Base-by-base conservation (phyloP, 1,140 invertebrate species). In the Babylonia areolata region DNA sequence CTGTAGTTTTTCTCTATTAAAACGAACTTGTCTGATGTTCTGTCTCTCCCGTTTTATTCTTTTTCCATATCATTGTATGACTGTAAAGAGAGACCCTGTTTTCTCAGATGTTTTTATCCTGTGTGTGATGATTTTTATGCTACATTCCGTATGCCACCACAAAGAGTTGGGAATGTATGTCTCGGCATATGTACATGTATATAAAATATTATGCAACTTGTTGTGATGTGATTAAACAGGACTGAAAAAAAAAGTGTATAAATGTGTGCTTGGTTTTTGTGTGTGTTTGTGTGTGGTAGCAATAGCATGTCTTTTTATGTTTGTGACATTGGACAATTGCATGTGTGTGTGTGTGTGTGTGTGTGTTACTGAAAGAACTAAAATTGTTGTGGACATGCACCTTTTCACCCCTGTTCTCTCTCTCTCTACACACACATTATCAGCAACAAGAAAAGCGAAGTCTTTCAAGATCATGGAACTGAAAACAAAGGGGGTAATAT, bases 211-310 rank as follows among this genome's bases (percentile, higher is more conserved):
- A 64, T 64, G 58, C 58, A 64, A 64, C 58, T 64, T 64, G 58
- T 64, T 64, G 58, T 64, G 58, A 64, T 64, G 58, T 64, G 58
- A 64, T 64, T 64, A 64, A 64, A 64, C 0, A 23, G 20, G 28
- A 64, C 28, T 64, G 17, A 64, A 64, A 64, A 64, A 64, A 64
- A 64, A 64, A n/a, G 71, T 69, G 12, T 75, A 6, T 77, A 33
- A 11, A 11, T 39, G 33, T 37, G 73, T 35, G 73, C 12, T n/a
- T 77, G 33, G 73, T 35, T 11, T 5, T n/a, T 77, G 73, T 77
- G 5, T 77, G n/a, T 77, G 33, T 79, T 37, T 79, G 77, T 79
- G 77, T 79, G 77, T 79, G 77, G n/a, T n/a, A n/a, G n/a, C n/a
- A n/a, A n/a, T n/a, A n/a, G 33, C 31, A 33, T 77, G 73, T 77